A percentile compares a stretch with the other conserved stretches of the same genome.
phyloP scores from a whole-genome alignment of 2,113 vertebrate genomes.

The Syngnathus typhle region DNA sequence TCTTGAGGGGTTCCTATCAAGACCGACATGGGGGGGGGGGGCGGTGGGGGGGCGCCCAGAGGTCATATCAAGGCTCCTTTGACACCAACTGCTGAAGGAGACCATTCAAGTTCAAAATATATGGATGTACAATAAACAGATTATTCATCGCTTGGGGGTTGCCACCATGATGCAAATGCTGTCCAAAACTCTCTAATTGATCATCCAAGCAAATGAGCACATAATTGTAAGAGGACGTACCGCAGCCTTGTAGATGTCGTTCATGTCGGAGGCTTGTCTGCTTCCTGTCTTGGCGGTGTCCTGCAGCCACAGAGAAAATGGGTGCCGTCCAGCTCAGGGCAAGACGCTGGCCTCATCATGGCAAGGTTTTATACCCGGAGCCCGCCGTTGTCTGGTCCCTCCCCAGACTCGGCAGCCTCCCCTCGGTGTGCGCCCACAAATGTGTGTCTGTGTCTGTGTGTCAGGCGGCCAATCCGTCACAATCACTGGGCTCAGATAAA shows the following conservation, averaged over 20 bases:
- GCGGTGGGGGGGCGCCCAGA: constrained; percentile 3
- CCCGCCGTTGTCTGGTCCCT: constrained; percentile 48
- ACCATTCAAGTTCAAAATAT: background rate
- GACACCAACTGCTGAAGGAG: constrained; percentile 40
- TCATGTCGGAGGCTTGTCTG: constrained; percentile 60
- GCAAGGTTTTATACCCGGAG: constrained; percentile 60
- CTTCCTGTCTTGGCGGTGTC: constrained; percentile 50
- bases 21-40: constrained; percentile 16
- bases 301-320: constrained; percentile 49
- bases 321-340: constrained; percentile 55
- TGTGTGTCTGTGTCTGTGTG: constrained; percentile 54
- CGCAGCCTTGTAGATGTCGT: constrained; percentile 74
- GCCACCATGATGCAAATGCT: background rate
- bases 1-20: constrained; percentile 49
- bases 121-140: background rate
- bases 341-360: constrained; percentile 56
- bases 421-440: constrained; percentile 35
- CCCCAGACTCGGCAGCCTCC: constrained; percentile 40
- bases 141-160: background rate
- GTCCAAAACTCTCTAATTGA: background rate
- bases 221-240: constrained; percentile 44
- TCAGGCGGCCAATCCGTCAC: constrained; percentile 67
- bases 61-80: constrained; percentile 35
- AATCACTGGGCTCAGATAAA: constrained; percentile 70
- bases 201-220: constrained; percentile 21